These are phyloP conservation scores for Tor tambroides DNA, from an alignment of 2,113 vertebrate genomes.

Conservation along the genomic window DNA sequence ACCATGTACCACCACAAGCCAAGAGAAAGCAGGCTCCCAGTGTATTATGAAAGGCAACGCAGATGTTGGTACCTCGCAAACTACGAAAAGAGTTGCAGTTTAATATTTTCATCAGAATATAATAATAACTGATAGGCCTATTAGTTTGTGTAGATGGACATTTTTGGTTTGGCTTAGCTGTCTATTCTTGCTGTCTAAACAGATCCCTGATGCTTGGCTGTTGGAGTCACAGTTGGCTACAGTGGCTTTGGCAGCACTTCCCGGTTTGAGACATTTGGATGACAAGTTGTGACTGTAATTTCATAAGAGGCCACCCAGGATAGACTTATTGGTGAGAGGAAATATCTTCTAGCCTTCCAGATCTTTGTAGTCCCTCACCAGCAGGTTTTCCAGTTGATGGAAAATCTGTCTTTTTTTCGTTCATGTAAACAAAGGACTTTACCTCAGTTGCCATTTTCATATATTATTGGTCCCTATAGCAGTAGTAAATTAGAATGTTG, in stretches of 20 bases:
- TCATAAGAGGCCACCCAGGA: conserved; percentile 52
- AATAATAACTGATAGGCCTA: neutral
- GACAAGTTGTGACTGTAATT: conserved; percentile 37
- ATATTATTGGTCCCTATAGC: neutral
- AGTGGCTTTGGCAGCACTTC: conserved; percentile 42
- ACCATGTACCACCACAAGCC: neutral
- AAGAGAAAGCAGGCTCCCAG: neutral
- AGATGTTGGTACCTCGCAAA: neutral
- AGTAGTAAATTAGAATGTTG: conserved; percentile 13
- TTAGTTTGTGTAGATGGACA: neutral
- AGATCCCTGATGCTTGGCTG: conserved; percentile 32
- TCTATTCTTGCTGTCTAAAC: conserved; percentile 24
- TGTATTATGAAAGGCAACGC: neutral
- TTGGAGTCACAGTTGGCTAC: conserved; percentile 28
- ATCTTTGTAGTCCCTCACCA: conserved; percentile 23
- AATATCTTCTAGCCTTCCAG: conserved; percentile 26
- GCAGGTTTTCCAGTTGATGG: conserved; percentile 31
- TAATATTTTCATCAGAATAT: neutral
- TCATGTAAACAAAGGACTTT: conserved; percentile 36
- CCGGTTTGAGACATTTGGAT: conserved; percentile 44
- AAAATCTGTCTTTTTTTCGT: conserved; percentile 40
- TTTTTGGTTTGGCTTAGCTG: conserved; percentile 15
- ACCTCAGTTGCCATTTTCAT: conserved; percentile 32
- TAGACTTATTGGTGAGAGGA: conserved; percentile 41
- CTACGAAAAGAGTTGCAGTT: conserved; percentile 4